These are phyloP conservation scores for Epicauta chinensis DNA, from an alignment of 1,140 invertebrate genomes.

Conservation along the genomic window DNA sequence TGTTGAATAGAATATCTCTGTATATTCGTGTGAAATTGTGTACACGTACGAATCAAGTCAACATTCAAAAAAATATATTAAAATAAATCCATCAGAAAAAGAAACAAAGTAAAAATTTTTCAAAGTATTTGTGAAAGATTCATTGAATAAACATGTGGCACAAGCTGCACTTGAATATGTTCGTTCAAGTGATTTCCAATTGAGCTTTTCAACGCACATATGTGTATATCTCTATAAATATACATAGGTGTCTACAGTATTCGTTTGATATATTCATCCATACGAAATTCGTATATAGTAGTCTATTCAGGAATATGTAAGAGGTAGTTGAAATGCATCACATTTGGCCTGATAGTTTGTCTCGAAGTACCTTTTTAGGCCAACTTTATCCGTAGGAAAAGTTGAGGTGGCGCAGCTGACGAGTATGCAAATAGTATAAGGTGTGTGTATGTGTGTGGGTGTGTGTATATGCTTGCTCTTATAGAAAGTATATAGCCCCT, in stretches of 20 bases:
- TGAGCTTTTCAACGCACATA: too few species aligned
- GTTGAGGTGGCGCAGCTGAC: conserved; percentile 40
- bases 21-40: background rate
- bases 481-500: conserved; percentile 20
- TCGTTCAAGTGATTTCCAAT: too few species aligned
- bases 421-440: conserved; percentile 38
- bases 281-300: conserved; percentile 7
- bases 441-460: conserved; percentile 14
- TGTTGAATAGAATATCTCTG: conserved; percentile 11
- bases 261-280: conserved; percentile 20
- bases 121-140: too few species aligned
- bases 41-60: too few species aligned
- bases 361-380: conserved; percentile 37
- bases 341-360: conserved; percentile 38
- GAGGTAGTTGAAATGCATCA: conserved; percentile 39
- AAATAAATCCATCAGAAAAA: too few species aligned
- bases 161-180: too few species aligned
- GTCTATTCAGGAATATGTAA: conserved; percentile 30
- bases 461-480: conserved; percentile 1
- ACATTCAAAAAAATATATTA: too few species aligned
- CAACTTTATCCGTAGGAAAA: conserved; percentile 37
- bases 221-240: too few species aligned
- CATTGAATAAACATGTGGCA: too few species aligned
- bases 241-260: too few species aligned
- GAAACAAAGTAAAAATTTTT: too few species aligned